Evolutionary conservation across 1,140 invertebrate genomes (phyloP).

Genomic region (Penaeus chinensis): DNA sequence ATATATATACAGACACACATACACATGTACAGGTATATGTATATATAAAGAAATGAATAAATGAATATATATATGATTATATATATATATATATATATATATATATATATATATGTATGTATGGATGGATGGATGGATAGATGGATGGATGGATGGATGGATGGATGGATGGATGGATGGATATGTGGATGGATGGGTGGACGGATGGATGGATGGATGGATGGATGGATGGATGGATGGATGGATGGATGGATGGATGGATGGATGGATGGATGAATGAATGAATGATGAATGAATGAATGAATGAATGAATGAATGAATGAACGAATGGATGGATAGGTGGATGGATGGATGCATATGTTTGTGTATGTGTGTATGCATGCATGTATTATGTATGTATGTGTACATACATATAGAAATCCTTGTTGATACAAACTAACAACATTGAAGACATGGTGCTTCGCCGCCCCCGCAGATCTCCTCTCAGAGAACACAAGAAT

Average conservation of each 20-base stretch:
- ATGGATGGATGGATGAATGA: neutral
- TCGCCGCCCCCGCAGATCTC: constrained; percentile 20
- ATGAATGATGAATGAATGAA: neutral
- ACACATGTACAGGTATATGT: no score
- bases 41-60: no score
- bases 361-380: neutral
- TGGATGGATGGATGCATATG: neutral
- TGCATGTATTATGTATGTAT: neutral
- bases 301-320: no score
- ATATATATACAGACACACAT: no score
- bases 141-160: neutral
- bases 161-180: no score
- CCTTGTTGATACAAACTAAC: neutral
- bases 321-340: neutral
- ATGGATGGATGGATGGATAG: neutral
- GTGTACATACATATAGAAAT: neutral
- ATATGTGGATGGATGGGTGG: no score
- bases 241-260: no score
- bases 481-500: neutral
- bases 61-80: no score
- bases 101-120: neutral
- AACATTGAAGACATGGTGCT: neutral
- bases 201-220: no score
- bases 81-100: neutral
- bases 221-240: neutral